A percentile compares a stretch with the other conserved stretches of the same genome.
phyloP scores from a whole-genome alignment of 2,888 invertebrate genomes.

The Chrysolina oricalcia region DNA sequence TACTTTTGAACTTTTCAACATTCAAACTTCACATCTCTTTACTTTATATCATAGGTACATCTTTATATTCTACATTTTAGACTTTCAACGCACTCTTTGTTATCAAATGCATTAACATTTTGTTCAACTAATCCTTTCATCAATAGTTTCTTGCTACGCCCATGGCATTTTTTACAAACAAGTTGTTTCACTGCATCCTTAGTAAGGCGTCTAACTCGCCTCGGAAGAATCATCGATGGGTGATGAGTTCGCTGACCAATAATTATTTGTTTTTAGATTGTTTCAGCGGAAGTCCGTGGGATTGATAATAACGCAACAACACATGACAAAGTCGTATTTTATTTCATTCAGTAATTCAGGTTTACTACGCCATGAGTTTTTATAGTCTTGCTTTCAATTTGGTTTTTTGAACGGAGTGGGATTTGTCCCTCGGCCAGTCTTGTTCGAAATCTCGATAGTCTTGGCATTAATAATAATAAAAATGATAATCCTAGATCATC shows the following conservation, averaged over 20 bases:
- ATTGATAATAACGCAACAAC: slow-evolving; percentile 51
- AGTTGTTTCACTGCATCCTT: slow-evolving; percentile 51
- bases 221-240: slow-evolving; percentile 45
- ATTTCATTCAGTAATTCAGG: slow-evolving; percentile 46
- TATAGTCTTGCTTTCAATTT: slow-evolving; percentile 26
- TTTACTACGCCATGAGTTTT: slow-evolving; percentile 43
- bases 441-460: no score
- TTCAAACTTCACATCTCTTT: no score
- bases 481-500: no score
- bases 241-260: slow-evolving; percentile 60
- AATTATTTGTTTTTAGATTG: slow-evolving; percentile 52
- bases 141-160: slow-evolving; percentile 11
- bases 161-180: slow-evolving; percentile 49
- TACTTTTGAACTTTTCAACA: no score
- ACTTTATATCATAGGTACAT: no score
- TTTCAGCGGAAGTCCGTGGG: slow-evolving; percentile 56
- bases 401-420: background rate
- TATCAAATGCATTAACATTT: background rate
- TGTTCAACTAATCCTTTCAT: background rate
- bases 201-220: slow-evolving; percentile 30
- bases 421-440: no score
- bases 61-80: no score
- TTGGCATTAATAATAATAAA: no score
- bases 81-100: no score
- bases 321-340: slow-evolving; percentile 44